Base-by-base conservation (phyloP, 2,797 vertebrate genomes). In the Euthynnus affinis region DNA sequence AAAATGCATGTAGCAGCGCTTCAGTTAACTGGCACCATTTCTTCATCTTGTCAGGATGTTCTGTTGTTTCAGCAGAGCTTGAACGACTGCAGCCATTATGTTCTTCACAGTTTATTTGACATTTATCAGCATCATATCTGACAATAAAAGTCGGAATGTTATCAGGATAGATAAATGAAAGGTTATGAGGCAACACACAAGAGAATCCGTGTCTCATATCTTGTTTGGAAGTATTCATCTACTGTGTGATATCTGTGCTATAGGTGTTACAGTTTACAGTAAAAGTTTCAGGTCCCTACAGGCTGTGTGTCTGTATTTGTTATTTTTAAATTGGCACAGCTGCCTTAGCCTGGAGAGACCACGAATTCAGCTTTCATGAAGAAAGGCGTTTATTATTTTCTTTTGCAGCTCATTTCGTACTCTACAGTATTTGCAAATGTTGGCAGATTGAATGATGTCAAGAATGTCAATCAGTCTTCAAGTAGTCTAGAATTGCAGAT, bases 81-180 rank as follows among this genome's bases (percentile, higher is more conserved):
- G 42, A 71, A 44, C 27, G 5, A 70, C 76, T 73, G 23, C 34
- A 82, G 61, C 71, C 76, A 64, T 80, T 76, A 32, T 74, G 63
- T 71, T 75, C 56, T 61, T 48, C 62, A 25, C 77, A 20, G 64
- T 89, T 88, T 87, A 79, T 57, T 61, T 87, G 86, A 86, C 89
- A 88, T 89, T 89, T 90, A 89, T 87, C 84, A 81, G 78, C 87
- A 88, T 89, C 62, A 78, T 23, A 57, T 83, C 81, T 80, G 84
- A 92, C 89, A 90, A 77, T 85, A 73, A 84, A 88, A 85, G 85
- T 71, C 55, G 2, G 75, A 44, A 71, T 82, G 64, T 86, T 86
- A 84, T 84, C 74, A 88, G 55, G 80, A 77, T 83, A 71, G 71
- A 76, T 90, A 88, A 91, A 88, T 89, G 82, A 90, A 89, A 81